These are phyloP conservation scores for Neofelis nebulosa DNA, from an alignment of 2,113 vertebrate species.

Conservation along the genomic window DNA sequence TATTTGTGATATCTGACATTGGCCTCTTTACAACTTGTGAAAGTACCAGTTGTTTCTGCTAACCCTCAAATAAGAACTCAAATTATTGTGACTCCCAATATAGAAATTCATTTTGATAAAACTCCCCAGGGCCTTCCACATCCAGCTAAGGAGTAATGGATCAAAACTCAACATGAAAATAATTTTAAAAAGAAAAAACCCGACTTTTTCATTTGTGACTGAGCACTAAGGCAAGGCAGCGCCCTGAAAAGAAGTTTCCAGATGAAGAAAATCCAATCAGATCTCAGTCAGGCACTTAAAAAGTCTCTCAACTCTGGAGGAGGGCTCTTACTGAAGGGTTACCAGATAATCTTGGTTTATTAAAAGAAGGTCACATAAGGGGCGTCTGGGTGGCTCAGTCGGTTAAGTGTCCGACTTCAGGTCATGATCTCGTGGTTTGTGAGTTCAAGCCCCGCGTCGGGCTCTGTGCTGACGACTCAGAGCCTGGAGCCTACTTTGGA, in stretches of 20 bases:
- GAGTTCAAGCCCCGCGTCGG: too few species aligned
- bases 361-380: neutral
- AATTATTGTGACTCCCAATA: neutral
- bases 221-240: neutral
- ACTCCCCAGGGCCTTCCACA: neutral
- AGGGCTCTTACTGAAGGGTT: neutral
- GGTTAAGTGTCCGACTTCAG: too few species aligned
- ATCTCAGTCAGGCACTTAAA: neutral
- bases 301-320: neutral
- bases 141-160: neutral
- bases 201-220: conserved; percentile 18
- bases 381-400: too few species aligned
- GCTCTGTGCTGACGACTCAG: too few species aligned
- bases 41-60: conserved; percentile 22
- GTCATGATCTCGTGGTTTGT: too few species aligned
- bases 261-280: neutral
- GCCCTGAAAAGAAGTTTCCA: neutral
- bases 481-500: too few species aligned
- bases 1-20: conserved; percentile 15
- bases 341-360: neutral
- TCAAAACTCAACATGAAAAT: conserved; percentile 41
- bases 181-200: neutral
- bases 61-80: conserved; percentile 46
- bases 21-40: conserved; percentile 16
- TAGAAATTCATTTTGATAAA: conserved; percentile 41